A percentile compares a stretch with the other conserved stretches of the same genome.
Conservation (phyloP, 2,888 invertebrate species). For the Megastigmus dorsalis region DNA sequence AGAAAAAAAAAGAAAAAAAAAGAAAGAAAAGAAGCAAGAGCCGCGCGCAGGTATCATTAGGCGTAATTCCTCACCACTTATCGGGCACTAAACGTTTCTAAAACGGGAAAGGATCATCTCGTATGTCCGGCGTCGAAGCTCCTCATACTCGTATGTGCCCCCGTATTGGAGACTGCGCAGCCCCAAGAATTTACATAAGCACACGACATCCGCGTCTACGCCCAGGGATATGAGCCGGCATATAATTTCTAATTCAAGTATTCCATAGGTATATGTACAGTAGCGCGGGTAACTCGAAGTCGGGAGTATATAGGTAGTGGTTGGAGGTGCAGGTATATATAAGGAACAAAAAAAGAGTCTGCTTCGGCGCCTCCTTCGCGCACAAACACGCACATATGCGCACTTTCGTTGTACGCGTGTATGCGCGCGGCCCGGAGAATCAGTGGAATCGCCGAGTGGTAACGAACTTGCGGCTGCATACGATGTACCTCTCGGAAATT, state of each 20-base stretch:
- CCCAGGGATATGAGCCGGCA: neutral
- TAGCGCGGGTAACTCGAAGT: constrained; percentile 11
- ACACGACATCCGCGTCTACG: neutral
- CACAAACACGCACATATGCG: neutral
- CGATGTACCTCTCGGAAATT: no score
- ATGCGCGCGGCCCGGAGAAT: neutral
- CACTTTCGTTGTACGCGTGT: no score
- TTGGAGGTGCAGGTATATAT: no score
- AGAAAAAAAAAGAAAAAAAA: neutral
- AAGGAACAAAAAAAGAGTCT: constrained; percentile 1
- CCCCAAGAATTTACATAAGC: constrained; percentile 29
- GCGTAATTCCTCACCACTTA: constrained; percentile 38
- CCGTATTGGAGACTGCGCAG: neutral
- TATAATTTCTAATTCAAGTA: constrained; percentile 46
- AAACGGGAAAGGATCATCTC: constrained; percentile 37
- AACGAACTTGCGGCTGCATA: no score
- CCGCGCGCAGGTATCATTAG: constrained; percentile 39
- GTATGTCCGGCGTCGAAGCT: neutral
- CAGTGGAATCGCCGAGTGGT: constrained; percentile 24
- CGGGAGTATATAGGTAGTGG: neutral
- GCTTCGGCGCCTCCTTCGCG: neutral
- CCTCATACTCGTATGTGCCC: no score
- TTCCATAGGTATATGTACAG: neutral
- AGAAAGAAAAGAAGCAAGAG: neutral
- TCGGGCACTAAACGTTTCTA: constrained; percentile 45